Percentiles rank a stretch among this genome's conserved stretches.
Evolutionary conservation across 2,888 invertebrate species (phyloP).

Genomic region (Glyphotaelius pellucidus): DNA sequence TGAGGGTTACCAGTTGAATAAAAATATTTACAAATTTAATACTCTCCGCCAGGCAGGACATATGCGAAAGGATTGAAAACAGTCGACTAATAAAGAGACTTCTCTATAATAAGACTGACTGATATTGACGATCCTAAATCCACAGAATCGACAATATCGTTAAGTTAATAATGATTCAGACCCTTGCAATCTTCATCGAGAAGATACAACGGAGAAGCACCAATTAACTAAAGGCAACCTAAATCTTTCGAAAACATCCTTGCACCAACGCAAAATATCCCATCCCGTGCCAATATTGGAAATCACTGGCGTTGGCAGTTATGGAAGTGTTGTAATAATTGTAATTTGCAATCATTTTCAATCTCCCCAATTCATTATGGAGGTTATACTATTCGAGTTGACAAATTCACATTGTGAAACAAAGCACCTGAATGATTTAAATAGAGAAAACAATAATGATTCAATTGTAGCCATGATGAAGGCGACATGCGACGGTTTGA

Average conservation of each 20-base stretch:
- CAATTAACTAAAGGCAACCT: not conserved
- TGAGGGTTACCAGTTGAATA: not conserved
- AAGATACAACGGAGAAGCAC: not conserved
- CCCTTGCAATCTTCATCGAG: not conserved
- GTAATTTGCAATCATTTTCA: slow-evolving; percentile 31
- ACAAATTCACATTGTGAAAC: slow-evolving; percentile 19
- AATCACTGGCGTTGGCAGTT: not conserved
- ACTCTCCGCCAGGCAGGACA: not conserved
- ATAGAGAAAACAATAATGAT: slow-evolving; percentile 9
- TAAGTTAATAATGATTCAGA: not conserved
- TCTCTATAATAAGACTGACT: not conserved
- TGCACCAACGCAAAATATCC: slow-evolving; percentile 25
- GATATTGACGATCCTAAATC: not conserved
- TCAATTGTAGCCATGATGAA: not conserved
- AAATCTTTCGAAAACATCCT: not conserved
- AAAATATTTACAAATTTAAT: not conserved
- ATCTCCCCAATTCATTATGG: not conserved
- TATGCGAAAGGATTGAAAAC: not conserved
- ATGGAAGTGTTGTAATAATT: not conserved
- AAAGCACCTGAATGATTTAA: slow-evolving; percentile 19
- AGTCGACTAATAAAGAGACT: not conserved
- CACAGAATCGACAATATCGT: not conserved
- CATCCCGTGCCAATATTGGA: slow-evolving; percentile 29
- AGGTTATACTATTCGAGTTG: not conserved
- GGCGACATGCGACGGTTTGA: not conserved